phyloP scores from a whole-genome alignment of 2,113 vertebrate genomes.

The Mugil cephalus region DNA sequence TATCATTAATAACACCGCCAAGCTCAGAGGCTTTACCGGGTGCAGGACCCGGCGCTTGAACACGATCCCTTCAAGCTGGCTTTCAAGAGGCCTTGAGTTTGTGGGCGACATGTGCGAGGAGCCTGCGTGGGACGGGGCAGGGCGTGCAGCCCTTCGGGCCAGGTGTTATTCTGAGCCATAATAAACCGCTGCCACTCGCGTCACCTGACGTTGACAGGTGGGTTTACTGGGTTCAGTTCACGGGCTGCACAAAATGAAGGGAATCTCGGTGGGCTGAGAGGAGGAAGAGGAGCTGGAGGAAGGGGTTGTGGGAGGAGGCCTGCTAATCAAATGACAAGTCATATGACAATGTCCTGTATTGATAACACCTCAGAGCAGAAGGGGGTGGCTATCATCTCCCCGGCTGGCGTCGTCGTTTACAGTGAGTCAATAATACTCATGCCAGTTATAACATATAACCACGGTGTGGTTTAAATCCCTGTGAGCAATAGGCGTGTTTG shows the following conservation, averaged over 20 bases:
- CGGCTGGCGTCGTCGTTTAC: too few relatives aligned
- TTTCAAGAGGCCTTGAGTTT: conserved; percentile 18
- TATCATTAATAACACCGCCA: too few relatives aligned
- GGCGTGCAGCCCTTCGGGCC: conserved; percentile 10
- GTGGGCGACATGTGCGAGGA: conserved; percentile 41
- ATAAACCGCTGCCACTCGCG: conserved; percentile 47
- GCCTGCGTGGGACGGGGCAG: conserved; percentile 28
- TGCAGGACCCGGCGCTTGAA: too few relatives aligned
- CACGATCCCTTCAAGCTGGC: background rate
- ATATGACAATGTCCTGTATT: conserved; percentile 18
- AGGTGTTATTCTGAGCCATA: conserved; percentile 57
- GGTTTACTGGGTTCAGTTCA: conserved; percentile 38
- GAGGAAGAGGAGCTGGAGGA: background rate
- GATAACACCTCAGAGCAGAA: background rate
- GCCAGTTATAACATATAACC: too few relatives aligned
- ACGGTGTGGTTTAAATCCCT: background rate
- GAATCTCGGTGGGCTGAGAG: background rate
- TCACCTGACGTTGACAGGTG: conserved; percentile 78
- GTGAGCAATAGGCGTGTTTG: background rate
- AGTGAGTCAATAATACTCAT: background rate
- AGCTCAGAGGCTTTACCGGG: too few relatives aligned
- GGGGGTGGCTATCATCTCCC: background rate
- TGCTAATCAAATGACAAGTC: conserved; percentile 34
- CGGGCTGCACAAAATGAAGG: conserved; percentile 27
- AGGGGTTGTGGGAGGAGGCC: background rate